phyloP scores from a whole-genome alignment of 2,888 invertebrate genomes.

The Auanema freiburgensis region DNA sequence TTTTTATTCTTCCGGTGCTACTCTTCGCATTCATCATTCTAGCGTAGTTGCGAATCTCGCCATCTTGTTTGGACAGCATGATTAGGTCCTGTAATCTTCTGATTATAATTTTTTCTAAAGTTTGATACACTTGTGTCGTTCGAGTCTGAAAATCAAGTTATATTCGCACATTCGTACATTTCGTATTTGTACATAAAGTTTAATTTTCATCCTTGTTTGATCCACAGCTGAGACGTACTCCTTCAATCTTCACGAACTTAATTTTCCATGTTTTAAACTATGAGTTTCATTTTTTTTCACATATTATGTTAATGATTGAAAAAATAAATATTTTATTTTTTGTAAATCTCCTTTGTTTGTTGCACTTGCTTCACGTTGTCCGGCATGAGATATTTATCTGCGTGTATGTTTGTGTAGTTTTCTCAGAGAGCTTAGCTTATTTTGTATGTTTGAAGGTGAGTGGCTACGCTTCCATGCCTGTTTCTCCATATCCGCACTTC shows the following conservation, averaged over 20 bases:
- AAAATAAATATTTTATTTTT: neutral
- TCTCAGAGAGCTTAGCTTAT: no score
- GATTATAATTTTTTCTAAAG: neutral
- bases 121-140: slow-evolving; percentile 1
- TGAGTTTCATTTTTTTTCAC: neutral
- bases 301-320: neutral
- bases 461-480: slow-evolving; percentile 62
- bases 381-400: neutral
- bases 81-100: slow-evolving; percentile 1
- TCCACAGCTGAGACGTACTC: neutral
- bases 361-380: neutral
- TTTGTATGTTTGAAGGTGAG: slow-evolving; percentile 42
- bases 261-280: neutral
- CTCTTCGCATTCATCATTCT: neutral
- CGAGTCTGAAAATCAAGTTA: neutral
- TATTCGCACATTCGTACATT: neutral
- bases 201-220: neutral
- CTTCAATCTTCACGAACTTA: neutral
- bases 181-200: neutral
- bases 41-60: neutral
- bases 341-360: neutral
- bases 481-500: slow-evolving; percentile 36
- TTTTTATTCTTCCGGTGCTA: slow-evolving; percentile 6
- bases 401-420: no score
- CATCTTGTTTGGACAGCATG: neutral